Evolutionary conservation across 1,140 invertebrate species (phyloP), one percentile per base, ranked within the genome.

Genomic region (Epicauta chinensis): DNA sequence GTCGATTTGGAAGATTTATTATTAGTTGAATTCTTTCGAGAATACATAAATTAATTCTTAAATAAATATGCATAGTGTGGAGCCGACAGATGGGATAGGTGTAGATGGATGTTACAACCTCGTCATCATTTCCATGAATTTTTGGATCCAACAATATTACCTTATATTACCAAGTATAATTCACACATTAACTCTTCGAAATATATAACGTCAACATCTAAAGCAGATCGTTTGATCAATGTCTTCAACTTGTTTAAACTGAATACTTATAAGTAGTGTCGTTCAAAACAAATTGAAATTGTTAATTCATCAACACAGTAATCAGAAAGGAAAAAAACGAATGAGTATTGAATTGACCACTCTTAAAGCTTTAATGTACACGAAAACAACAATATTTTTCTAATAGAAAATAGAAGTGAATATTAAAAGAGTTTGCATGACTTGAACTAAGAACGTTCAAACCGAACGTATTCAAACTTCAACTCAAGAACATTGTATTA

Each of bases 101-200:
- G 16, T 11, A 37, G 15, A 14, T 11, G 17, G 16, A 11, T 11
- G 10, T 43, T 23, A 23, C 15, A 34, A 16, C 13, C 13, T 41
- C 34, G 52, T 54, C 52, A 42, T 56, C 56, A 47, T 54, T 35
- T 44, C 45, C 23, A 23, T 23, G 23, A 23, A 47, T 58, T 53
- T 58, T 42, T 47, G 46, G 35, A 52, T 47, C 29, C 41, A 31
- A 39, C 36, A 35, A 46, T 55, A 54, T 58, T 51, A 53, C 51
- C 52, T 49, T 51, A 58, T 48, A 58, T 58, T 58, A 58, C 34
- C 55, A 58, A 58, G 56, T 58, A 58, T 58, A 58, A 58, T 58
- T 54, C 46, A 44, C 23, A 36, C 56, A 55, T 58, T 51, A 53
- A 48, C 42, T 55, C 55, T 55, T 58, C 52, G 31, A 35, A 31